Evolutionary conservation across 2,797 vertebrate species (phyloP), one percentile per base, ranked within the genome.

Genomic region (Sarcoramphus papa): DNA sequence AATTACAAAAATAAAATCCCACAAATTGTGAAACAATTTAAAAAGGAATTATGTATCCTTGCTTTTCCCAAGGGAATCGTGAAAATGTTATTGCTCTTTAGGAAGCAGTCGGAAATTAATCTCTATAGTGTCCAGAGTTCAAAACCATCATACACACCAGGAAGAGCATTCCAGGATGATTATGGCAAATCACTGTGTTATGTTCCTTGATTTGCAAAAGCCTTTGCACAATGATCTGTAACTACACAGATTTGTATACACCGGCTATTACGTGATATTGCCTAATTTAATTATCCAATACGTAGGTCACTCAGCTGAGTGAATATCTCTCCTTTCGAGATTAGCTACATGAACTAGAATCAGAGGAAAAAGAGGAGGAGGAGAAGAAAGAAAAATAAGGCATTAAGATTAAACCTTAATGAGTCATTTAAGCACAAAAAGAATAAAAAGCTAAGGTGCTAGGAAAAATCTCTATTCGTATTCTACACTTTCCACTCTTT

Each of bases 271-370:
- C 16, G 31, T 69, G 62, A 69, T 81, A 87, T 16, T 50, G 74
- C 50, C 85, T 87, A 84, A 91, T 91, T 92, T 65, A 92, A 68
- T 95, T 91, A 86, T 64, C 50, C 57, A 68, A 33, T 65, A 76
- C 3, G 6, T 30, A 64, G 51, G 47, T 50, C 79, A 69, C 47
- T 75, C 50, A 35, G 10, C 8, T 64, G 33, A 74, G 47, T 70
- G 45, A 76, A 67, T 65, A 62, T 25, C 18, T 75, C 33, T 70
- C n/a, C 28, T 63, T 95, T 83, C 60, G 43, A 75, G 47, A 85
- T 50, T n/a, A 62, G 33, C 22, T 60, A 41, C 43, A 22, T 30
- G 15, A 82, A 56, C 30, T 30, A 43, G 54, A 69, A 76, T 47
- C 21, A 60, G 64, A n/a, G 14, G 23, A 57, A 53, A 24, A 65